phyloP scores from a whole-genome alignment of 2,797 vertebrate genomes.

The Malurus leucopterus region DNA sequence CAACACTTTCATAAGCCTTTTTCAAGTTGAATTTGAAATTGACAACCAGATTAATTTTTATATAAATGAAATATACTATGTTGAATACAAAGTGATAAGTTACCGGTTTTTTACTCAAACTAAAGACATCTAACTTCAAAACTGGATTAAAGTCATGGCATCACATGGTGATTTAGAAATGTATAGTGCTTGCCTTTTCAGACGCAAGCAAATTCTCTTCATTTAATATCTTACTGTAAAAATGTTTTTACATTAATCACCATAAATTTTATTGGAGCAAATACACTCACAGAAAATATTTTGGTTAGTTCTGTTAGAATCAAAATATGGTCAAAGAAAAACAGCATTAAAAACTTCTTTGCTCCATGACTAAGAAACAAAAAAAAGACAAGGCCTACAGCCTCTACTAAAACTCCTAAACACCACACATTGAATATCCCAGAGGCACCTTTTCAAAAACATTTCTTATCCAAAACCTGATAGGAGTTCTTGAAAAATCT shows the following conservation, averaged over 20 bases:
- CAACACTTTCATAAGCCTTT: neutral
- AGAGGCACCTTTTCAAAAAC: neutral
- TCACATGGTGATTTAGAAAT: neutral
- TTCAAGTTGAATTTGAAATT: neutral
- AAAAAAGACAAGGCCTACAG: neutral
- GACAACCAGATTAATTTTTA: neutral
- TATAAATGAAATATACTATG: neutral
- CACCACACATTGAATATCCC: rapidly evolving
- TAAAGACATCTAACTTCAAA: neutral
- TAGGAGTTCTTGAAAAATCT: neutral
- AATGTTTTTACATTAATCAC: neutral
- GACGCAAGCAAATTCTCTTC: neutral
- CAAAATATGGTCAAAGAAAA: neutral
- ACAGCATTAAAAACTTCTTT: neutral
- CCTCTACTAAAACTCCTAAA: neutral
- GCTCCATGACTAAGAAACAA: neutral
- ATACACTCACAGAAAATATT: neutral
- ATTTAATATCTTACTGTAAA: neutral
- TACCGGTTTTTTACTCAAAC: neutral
- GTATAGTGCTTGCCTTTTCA: neutral
- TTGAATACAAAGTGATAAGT: neutral
- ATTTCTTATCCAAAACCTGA: neutral
- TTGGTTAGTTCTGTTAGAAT: neutral
- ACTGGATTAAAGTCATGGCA: neutral
- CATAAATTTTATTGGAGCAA: neutral